phyloP scores from a whole-genome alignment of 2,888 invertebrate genomes.

The Watsonalla cultraria region DNA sequence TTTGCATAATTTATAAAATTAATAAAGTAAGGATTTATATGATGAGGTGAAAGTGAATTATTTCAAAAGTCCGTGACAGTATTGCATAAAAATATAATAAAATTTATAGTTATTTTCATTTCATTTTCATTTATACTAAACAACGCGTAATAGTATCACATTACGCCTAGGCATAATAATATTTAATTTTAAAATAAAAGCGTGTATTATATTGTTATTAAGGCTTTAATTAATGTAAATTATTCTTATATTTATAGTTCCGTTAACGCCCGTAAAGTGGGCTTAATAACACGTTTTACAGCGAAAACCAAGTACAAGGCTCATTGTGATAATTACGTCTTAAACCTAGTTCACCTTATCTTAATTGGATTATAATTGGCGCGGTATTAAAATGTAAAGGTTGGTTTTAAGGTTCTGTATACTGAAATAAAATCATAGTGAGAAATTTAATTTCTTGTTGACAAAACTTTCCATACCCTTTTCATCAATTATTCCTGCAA shows the following conservation, averaged over 20 bases:
- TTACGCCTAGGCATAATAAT: conserved; percentile 13
- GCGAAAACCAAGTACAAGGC: conserved; percentile 10
- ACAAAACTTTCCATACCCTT: no score
- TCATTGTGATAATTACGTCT: conserved; percentile 8
- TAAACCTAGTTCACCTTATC: conserved; percentile 13
- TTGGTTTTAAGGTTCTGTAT: conserved; percentile 8
- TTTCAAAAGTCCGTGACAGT: no score
- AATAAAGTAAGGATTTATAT: no score
- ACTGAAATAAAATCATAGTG: neutral
- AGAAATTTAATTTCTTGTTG: neutral
- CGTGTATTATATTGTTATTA: conserved; percentile 35
- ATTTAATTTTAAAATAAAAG: conserved; percentile 30
- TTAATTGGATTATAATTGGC: conserved; percentile 9
- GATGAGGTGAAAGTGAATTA: no score
- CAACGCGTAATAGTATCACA: no score
- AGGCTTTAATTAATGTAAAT: conserved; percentile 43
- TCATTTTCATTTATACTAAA: no score
- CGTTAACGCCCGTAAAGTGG: conserved; percentile 39
- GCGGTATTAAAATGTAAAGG: conserved; percentile 7
- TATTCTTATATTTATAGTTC: conserved; percentile 36
- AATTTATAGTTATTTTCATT: no score
- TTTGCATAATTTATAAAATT: no score
- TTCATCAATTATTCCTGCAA: no score
- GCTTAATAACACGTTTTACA: conserved; percentile 18
- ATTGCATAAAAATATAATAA: no score